Conservation (phyloP, 2,797 vertebrate genomes). For the Lepus townsendii region DNA sequence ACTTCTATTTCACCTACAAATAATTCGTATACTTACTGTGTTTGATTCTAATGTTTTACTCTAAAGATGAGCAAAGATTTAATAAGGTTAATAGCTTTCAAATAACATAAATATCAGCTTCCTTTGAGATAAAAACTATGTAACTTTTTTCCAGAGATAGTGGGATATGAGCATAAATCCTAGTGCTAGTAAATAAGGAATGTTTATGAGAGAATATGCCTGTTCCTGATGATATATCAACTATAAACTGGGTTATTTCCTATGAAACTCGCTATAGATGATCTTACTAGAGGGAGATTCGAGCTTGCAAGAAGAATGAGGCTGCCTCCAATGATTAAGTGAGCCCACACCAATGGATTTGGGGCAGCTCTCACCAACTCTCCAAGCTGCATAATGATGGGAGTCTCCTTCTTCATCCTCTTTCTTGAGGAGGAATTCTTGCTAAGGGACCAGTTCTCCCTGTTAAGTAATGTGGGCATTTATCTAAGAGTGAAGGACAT, state of each 20-base stretch:
- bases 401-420: not conserved
- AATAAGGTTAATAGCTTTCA: constrained; percentile 6
- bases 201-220: not conserved
- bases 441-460: not conserved
- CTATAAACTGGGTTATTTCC: constrained; percentile 32
- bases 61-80: constrained; percentile 47
- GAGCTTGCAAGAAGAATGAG: not conserved
- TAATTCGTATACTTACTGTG: not conserved
- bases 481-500: not conserved
- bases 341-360: not conserved
- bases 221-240: not conserved
- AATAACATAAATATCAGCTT: not conserved
- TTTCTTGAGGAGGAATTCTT: constrained; percentile 14
- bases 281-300: not conserved
- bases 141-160: not conserved
- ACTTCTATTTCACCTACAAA: not conserved
- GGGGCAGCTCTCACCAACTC: not conserved
- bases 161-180: not conserved
- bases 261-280: not conserved
- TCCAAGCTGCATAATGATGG: not conserved
- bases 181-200: not conserved
- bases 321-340: not conserved
- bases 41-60: constrained; percentile 52
- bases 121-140: not conserved
- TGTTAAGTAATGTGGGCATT: not conserved